These are phyloP conservation scores for Xiphorhynchus erythropygius DNA, from an alignment of 2,797 vertebrate species.

Conservation along the genomic window DNA sequence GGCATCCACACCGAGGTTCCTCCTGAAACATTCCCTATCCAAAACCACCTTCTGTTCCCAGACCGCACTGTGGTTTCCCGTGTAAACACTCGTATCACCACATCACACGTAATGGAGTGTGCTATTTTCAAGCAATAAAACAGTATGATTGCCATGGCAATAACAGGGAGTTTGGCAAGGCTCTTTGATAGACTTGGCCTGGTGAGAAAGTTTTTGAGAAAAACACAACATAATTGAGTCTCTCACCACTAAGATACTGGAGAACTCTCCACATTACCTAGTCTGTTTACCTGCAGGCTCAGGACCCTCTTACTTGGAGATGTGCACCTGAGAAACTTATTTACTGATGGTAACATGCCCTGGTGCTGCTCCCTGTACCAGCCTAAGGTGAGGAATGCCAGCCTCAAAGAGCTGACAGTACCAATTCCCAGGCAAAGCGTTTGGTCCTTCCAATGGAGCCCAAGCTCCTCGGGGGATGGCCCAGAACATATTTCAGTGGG, in stretches of 20 bases:
- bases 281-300: background rate
- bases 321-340: background rate
- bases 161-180: background rate
- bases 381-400: background rate
- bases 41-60: background rate
- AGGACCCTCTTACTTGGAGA: background rate
- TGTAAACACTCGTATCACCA: background rate
- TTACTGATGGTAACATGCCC: background rate
- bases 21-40: background rate
- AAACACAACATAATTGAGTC: background rate
- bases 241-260: background rate
- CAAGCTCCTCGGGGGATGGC: background rate
- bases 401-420: background rate
- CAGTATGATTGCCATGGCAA: background rate
- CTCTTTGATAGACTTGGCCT: background rate
- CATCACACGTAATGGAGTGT: background rate
- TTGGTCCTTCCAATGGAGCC: background rate
- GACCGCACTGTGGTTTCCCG: background rate
- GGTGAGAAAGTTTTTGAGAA: background rate
- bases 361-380: background rate
- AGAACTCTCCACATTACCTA: background rate
- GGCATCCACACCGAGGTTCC: rapidly evolving
- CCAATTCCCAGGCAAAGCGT: background rate
- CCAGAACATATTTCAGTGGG: background rate
- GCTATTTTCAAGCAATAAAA: background rate